A percentile compares a stretch with the other conserved stretches of the same genome.
These are phyloP conservation scores for Premnoplex brunnescens DNA, from an alignment of 2,797 vertebrate species.

Conservation along the genomic window DNA sequence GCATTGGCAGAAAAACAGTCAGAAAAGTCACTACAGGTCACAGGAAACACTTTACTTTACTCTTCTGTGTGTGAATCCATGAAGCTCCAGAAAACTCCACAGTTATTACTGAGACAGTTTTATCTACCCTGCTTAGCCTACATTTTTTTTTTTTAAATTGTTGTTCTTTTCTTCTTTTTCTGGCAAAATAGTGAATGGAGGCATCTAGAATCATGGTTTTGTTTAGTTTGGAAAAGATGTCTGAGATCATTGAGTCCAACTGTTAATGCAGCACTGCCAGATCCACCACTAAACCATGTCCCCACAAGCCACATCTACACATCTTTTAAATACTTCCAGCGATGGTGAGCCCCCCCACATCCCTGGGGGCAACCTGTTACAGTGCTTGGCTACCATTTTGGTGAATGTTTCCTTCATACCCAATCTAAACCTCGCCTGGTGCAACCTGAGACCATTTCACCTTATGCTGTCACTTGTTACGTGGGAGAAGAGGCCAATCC, in stretches of 20 bases:
- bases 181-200: not conserved
- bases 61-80: not conserved
- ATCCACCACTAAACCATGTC: not conserved
- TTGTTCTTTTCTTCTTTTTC: fast-evolving
- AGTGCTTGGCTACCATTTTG: not conserved
- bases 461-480: not conserved
- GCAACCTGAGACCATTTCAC: not conserved
- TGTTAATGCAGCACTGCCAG: not conserved
- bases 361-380: not conserved
- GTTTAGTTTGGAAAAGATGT: not conserved
- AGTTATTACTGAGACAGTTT: not conserved
- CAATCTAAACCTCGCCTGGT: not conserved
- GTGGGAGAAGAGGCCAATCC: not conserved
- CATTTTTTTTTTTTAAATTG: not conserved
- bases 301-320: fast-evolving
- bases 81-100: not conserved
- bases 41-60: not conserved
- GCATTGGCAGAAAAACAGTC: not conserved
- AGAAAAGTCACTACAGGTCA: not conserved
- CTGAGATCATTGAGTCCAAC: fast-evolving
- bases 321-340: not conserved
- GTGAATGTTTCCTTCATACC: not conserved
- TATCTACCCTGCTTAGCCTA: not conserved
- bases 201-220: too few species aligned
- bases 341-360: too few species aligned